Evolutionary conservation across 2,113 vertebrate genomes (phyloP), one percentile per base, ranked within the genome.

Genomic region (Neolamprologus sp.): DNA sequence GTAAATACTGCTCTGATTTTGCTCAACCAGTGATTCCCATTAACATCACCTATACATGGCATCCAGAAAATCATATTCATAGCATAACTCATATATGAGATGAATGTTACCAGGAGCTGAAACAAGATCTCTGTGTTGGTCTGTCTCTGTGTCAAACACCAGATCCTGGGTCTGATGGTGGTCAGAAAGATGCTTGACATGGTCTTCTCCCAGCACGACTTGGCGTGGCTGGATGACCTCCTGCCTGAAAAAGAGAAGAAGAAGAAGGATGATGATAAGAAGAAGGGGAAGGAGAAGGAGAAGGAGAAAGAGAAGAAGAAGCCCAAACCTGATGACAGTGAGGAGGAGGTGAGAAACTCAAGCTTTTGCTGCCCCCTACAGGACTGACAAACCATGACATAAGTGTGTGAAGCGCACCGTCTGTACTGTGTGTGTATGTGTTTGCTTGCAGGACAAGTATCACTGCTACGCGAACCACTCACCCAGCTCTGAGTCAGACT

Each of bases 221-320:
- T 99, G 88, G 98, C 98, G 84, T 99, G 98, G 98, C 83, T 99
- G 11, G 98, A 99, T 49, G 98, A 98, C 91, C 95, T 99, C 91
- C 96, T 99, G 79, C 98, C 98, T 0, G 98, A 97, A 92, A 99
- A 98, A 86, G 98, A 98, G 81, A 98, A 99, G 88, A 98, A 98
- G 92, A 98, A 98, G 94, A 98, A 98, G 84, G 94, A 98, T 49
- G 97, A 98, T 10, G 94, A 97, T 6, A 96, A 95, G 63, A 96
- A 95, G 78, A 95, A 94, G 19, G 85, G 54, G 6, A 96, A 96
- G 78, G 94, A 93, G 14, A 96, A 89, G 37, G 89, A 94, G 37
- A 96, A 89, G 33, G 89, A 94, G 40, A 75, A 75, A 47, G 68
- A 73, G 7, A 95, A 94, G 88, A 97, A 95, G 94, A 96, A 93